These are phyloP conservation scores for Epinephelus malabaricus DNA, from an alignment of 2,797 vertebrate species.

Conservation along the genomic window DNA sequence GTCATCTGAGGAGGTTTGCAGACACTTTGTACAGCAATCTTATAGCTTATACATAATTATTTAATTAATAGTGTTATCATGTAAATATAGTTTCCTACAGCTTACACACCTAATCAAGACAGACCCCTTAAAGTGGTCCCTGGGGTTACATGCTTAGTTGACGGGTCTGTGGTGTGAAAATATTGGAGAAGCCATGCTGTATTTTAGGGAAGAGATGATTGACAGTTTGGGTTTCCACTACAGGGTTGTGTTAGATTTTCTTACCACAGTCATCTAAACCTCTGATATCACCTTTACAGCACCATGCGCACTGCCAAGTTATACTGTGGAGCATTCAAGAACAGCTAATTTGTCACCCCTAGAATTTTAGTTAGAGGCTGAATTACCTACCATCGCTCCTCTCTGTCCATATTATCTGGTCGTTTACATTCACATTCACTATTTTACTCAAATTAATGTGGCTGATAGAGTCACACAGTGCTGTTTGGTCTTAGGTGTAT, in stretches of 20 bases:
- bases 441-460: not conserved
- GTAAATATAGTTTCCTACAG: not conserved
- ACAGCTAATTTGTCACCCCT: not conserved
- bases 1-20: not conserved
- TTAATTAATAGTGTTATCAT: not conserved
- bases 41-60: not conserved
- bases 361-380: not conserved
- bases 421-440: not conserved
- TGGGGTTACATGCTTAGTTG: not conserved
- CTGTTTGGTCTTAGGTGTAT: not conserved
- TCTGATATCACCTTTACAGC: not conserved
- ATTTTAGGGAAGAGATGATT: constrained; percentile 5
- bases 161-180: constrained; percentile 7
- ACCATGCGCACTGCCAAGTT: not conserved
- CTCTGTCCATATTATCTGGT: not conserved
- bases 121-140: not conserved
- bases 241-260: not conserved
- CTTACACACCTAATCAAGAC: not conserved
- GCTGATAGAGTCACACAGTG: not conserved
- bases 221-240: constrained; percentile 27
- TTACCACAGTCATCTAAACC: not conserved
- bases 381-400: not conserved
- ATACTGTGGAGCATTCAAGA: not conserved
- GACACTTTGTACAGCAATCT: not conserved
- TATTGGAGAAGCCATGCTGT: not conserved